phyloP scores from a whole-genome alignment of 2,888 invertebrate genomes.

The Lapara coniferarum region DNA sequence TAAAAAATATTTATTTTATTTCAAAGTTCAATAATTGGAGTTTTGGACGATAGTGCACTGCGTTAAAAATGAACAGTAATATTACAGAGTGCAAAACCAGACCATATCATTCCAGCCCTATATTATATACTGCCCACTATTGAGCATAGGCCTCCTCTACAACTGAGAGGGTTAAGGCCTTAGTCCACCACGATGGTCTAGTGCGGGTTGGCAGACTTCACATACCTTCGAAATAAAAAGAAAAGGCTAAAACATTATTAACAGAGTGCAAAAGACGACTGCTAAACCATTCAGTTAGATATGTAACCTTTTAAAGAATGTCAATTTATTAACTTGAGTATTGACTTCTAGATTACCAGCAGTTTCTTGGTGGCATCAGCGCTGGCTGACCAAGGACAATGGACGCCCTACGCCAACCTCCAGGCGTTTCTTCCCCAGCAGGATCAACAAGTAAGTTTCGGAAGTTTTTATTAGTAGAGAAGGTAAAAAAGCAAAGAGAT shows the following conservation, averaged over 20 bases:
- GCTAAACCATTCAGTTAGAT: neutral
- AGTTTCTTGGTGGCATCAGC: conserved; percentile 41
- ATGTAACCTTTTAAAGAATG: neutral
- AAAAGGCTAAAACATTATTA: too few species aligned
- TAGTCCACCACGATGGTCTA: too few species aligned
- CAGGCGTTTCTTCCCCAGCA: conserved; percentile 41
- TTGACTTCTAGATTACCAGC: conserved; percentile 39
- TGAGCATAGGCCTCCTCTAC: too few species aligned
- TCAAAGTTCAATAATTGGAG: neutral
- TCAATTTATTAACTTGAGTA: neutral
- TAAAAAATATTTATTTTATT: neutral
- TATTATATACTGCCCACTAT: too few species aligned
- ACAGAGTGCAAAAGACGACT: too few species aligned
- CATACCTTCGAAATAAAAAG: too few species aligned
- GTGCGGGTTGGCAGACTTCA: too few species aligned
- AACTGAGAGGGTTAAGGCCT: too few species aligned
- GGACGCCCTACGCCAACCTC: conserved; percentile 55
- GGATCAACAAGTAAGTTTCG: conserved; percentile 60
- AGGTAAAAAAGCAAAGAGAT: too few species aligned
- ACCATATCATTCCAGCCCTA: too few species aligned
- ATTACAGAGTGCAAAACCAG: too few species aligned
- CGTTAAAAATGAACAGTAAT: neutral
- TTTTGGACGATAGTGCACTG: neutral
- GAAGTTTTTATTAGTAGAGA: too few species aligned
- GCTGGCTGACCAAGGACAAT: conserved; percentile 48